These are phyloP conservation scores for Crotalus helleri DNA, from an alignment of 2,113 vertebrate genomes.

Conservation along the genomic window DNA sequence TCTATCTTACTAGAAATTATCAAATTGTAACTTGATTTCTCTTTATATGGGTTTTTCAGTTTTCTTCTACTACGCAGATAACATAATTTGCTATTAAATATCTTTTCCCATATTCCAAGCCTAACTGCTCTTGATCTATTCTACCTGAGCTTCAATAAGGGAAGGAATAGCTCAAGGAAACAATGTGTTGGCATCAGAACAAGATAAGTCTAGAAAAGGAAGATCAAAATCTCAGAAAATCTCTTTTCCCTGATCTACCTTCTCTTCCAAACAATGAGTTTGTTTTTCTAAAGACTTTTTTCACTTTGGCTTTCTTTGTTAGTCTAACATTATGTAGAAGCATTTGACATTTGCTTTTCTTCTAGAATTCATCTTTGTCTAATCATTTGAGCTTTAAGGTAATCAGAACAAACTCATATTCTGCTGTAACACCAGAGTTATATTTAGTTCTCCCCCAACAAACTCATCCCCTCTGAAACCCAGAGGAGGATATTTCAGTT, in stretches of 20 bases:
- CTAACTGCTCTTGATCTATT: not conserved
- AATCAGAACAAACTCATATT: not conserved
- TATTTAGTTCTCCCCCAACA: not conserved
- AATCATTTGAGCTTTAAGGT: not conserved
- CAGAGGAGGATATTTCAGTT: not conserved
- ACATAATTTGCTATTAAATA: not conserved
- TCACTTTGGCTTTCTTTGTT: constrained; percentile 39
- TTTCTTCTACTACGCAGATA: not conserved
- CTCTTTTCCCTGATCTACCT: not conserved
- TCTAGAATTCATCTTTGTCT: constrained; percentile 14
- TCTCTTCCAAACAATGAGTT: constrained; percentile 7
- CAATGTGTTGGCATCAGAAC: not conserved
- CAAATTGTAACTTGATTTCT: not conserved
- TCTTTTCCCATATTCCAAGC: not conserved
- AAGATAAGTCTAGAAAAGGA: not conserved
- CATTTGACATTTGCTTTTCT: constrained; percentile 39
- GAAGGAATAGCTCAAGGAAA: constrained; percentile 4
- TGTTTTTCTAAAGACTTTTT: constrained; percentile 11
- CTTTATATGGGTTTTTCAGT: not conserved
- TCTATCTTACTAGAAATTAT: not conserved
- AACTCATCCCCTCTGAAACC: not conserved
- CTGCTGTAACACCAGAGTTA: not conserved
- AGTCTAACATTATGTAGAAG: constrained; percentile 15
- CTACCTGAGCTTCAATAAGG: not conserved
- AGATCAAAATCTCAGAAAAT: not conserved